Evolutionary conservation across 2,797 vertebrate genomes (phyloP), one percentile per base, ranked within the genome.

Genomic region (Podargus strigoides): DNA sequence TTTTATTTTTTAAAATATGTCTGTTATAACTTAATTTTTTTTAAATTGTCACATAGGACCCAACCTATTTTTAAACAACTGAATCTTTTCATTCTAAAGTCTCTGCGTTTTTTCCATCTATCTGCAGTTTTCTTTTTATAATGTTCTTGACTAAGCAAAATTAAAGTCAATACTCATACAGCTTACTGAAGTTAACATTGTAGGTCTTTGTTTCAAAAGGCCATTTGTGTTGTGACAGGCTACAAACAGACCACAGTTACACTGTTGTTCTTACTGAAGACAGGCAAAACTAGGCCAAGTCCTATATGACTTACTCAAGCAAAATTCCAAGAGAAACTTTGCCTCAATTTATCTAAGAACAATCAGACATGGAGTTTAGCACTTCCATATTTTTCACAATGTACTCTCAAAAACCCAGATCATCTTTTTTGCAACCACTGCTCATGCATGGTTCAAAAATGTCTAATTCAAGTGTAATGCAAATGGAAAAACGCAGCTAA

Each of bases 41-140:
- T 62, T 13, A 62, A 73, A 89, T 78, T 85, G 74, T 87, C 94
- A 92, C 84, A 50, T 53, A 94, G 85, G 81, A 97, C 85, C 70
- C 73, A 83, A 86, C 10, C 26, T 94, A 87, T 95, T 97, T 96
- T 95, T 96, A 88, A 95, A 97, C 92, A 90, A 95, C 82, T 64
- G 63, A 81, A 82, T 79, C 64, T 94, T 97, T 96, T 97, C 63
- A 93, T 97, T 90, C 72, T 70, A 17, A 91, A 89, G 68, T 91
- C 42, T 96, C 44, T 82, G 49, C 8, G 58, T 93, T 92, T 92
- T 97, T 96, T 75, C 88, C 55, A 91, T 70, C 58, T 83, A 75
- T 79, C 58, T 94, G 52, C 87, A 75, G 16, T 62, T 87, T 85
- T 92, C 60, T 87, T 87, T 80, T 84, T 81, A 85, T 84, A 37